phyloP scores from a whole-genome alignment of 2,797 vertebrate genomes.

The Furcifer pardalis region DNA sequence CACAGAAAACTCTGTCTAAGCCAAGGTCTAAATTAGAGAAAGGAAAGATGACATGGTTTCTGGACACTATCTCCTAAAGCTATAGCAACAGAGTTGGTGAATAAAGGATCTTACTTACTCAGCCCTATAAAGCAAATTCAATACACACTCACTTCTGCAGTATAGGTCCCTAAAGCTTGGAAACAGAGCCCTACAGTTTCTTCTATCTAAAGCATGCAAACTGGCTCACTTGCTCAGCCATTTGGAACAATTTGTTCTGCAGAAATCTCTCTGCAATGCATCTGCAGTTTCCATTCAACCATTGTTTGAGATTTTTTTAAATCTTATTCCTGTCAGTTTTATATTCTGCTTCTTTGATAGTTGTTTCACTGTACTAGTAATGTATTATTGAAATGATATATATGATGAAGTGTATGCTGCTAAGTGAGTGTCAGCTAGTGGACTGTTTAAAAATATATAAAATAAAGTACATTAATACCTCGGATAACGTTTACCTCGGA shows the following conservation, averaged over 20 bases:
- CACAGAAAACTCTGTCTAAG: not conserved
- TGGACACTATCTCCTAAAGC: not conserved
- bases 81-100: not conserved
- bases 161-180: not conserved
- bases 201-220: not conserved
- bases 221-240: not conserved
- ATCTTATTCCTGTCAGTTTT: too few species aligned
- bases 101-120: fast-evolving
- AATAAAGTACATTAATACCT: too few species aligned
- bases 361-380: too few species aligned
- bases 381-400: not conserved
- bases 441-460: too few species aligned
- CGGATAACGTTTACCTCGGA: too few species aligned
- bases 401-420: not conserved
- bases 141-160: not conserved
- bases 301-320: not conserved
- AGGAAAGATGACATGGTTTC: not conserved
- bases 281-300: not conserved
- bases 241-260: slow-evolving; percentile 12
- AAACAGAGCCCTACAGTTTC: not conserved
- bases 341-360: too few species aligned
- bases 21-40: not conserved
- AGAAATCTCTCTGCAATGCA: slow-evolving; percentile 7
- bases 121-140: not conserved
- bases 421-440: too few species aligned